Conservation (phyloP, 1,140 invertebrate genomes). For the Neodiprion lecontei region DNA sequence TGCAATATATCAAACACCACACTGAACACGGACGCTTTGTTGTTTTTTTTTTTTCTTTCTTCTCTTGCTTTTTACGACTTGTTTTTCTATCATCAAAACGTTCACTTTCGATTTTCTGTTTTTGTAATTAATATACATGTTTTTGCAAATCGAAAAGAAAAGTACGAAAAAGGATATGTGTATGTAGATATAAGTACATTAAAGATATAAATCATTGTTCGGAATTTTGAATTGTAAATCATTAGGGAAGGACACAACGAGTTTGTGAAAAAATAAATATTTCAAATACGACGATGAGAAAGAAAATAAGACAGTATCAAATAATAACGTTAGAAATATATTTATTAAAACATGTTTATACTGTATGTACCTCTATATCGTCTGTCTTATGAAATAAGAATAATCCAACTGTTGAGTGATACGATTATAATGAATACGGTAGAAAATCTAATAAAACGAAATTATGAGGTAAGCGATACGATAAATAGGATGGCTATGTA, state of each 20-base stretch:
- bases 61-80: neutral
- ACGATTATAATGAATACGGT: neutral
- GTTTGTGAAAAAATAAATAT: no score
- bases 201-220: neutral
- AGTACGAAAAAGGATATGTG: neutral
- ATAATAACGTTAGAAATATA: conserved; percentile 4
- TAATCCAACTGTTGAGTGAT: neutral
- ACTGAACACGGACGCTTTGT: neutral
- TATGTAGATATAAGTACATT: neutral
- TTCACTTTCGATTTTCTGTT: neutral
- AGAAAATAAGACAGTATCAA: neutral
- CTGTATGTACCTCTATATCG: neutral
- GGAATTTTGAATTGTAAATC: no score
- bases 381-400: neutral
- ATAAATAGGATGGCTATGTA: neutral
- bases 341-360: neutral
- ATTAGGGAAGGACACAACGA: no score
- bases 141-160: neutral
- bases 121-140: neutral
- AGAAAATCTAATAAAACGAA: neutral
- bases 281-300: no score
- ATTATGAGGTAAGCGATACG: neutral
- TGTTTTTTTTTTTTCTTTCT: neutral
- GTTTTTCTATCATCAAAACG: neutral
- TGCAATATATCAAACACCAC: no score